Evolutionary conservation across 2,797 vertebrate species (phyloP).

Genomic region (Ammospiza maritima): DNA sequence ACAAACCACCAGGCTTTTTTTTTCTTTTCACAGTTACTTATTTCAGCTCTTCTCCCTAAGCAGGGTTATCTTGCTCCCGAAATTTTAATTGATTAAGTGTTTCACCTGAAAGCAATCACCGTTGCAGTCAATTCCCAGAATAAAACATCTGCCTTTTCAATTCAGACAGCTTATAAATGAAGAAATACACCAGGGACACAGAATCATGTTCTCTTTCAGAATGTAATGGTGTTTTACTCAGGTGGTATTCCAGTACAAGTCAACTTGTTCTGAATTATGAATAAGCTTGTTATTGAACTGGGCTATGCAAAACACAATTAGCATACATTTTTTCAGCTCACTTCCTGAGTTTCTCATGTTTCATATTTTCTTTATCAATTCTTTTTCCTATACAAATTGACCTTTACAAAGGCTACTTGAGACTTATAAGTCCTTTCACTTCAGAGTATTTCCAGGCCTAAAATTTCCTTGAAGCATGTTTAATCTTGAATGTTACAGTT

Average conservation of each 20-base stretch:
- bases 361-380: not conserved
- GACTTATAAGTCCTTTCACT: not conserved
- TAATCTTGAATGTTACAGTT: not conserved
- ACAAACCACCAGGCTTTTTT: slow-evolving; percentile 3
- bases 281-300: not conserved
- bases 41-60: slow-evolving; percentile 34
- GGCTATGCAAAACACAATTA: not conserved
- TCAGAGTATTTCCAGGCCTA: not conserved
- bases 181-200: slow-evolving; percentile 59
- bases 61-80: slow-evolving; percentile 61
- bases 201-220: slow-evolving; percentile 63
- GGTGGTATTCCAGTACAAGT: not conserved
- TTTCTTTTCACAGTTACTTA: slow-evolving; percentile 7
- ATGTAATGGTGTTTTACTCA: slow-evolving; percentile 61
- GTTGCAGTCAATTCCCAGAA: slow-evolving; percentile 72
- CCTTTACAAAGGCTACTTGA: slow-evolving; percentile 20
- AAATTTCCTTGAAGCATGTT: slow-evolving; percentile 14
- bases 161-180: slow-evolving; percentile 70
- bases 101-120: slow-evolving; percentile 76
- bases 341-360: not conserved
- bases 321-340: not conserved
- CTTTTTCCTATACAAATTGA: slow-evolving; percentile 30
- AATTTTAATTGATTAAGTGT: slow-evolving; percentile 79
- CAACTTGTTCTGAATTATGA: slow-evolving; percentile 22
- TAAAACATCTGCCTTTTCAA: slow-evolving; percentile 76